Evolutionary conservation across 2,113 vertebrate species (phyloP).

Genomic region (Pardalotus punctatus): DNA sequence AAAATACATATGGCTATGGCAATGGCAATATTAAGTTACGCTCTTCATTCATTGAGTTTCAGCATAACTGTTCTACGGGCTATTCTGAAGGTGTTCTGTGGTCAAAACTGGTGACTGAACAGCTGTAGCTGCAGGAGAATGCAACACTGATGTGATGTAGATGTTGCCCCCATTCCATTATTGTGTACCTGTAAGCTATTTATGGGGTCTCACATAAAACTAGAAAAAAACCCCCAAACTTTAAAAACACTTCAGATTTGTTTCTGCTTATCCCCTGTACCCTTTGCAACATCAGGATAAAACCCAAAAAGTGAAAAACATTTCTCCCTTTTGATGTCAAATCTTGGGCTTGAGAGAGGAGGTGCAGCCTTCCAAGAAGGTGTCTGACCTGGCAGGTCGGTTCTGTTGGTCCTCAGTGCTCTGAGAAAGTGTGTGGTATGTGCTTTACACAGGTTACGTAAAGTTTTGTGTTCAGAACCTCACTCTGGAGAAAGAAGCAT

Average conservation of each 20-base stretch:
- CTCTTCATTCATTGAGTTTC: not conserved
- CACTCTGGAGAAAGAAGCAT: constrained; percentile 62
- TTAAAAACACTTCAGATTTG: not conserved
- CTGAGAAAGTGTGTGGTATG: not conserved
- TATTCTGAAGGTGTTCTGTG: not conserved
- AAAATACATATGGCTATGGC: not conserved
- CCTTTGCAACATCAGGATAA: not conserved
- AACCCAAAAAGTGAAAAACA: not conserved
- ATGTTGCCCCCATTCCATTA: not conserved
- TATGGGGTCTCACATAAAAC: not conserved
- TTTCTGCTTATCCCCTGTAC: not conserved
- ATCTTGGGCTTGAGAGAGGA: not conserved
- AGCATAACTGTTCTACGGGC: not conserved
- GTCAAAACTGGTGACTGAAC: not conserved
- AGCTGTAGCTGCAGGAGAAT: not conserved
- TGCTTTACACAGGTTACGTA: not conserved
- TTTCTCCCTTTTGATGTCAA: not conserved
- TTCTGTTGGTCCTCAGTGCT: constrained; percentile 9
- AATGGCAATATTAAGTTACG: not conserved
- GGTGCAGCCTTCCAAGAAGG: not conserved
- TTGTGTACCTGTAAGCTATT: not conserved
- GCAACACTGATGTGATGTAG: not conserved
- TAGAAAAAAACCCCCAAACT: not conserved
- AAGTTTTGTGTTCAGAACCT: constrained; percentile 39
- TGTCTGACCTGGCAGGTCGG: constrained; percentile 3